Percentiles rank a stretch among this genome's conserved stretches.
Conservation (phyloP, 2,797 vertebrate species). For the Peromyscus melanophrys region DNA sequence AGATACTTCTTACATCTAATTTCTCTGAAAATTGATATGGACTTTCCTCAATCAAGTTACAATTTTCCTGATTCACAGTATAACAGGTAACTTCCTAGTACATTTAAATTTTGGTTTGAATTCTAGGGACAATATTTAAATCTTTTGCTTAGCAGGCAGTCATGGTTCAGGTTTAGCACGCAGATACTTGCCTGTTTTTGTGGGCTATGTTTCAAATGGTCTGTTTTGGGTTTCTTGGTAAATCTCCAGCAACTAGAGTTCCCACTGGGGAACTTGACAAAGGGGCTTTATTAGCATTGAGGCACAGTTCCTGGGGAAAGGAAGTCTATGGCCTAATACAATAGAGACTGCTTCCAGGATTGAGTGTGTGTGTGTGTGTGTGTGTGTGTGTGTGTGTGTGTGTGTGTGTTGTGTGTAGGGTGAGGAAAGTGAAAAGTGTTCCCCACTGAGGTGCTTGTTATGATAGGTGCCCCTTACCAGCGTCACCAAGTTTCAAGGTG, state of each 20-base stretch:
- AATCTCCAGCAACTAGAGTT: not conserved
- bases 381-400: not conserved
- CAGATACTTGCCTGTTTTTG: constrained; percentile 27
- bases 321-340: not conserved
- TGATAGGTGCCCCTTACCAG: not conserved
- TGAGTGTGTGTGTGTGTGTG: not conserved
- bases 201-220: constrained; percentile 19
- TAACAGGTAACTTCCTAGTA: not conserved
- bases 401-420: not conserved
- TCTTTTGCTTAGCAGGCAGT: not conserved
- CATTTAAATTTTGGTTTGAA: not conserved
- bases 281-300: not conserved
- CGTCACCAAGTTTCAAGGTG: not conserved
- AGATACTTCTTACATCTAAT: not conserved
- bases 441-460: not conserved
- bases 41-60: not conserved
- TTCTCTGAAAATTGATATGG: not conserved
- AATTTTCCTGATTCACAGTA: not conserved
- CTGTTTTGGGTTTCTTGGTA: constrained; percentile 26
- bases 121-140: not conserved
- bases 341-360: not conserved
- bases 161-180: not conserved
- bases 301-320: not conserved
- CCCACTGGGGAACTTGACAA: not conserved
- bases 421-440: not conserved